Percentiles rank a stretch among this genome's conserved stretches.
phyloP scores from a whole-genome alignment of 2,888 invertebrate genomes.

The Ormyrus rosae region DNA sequence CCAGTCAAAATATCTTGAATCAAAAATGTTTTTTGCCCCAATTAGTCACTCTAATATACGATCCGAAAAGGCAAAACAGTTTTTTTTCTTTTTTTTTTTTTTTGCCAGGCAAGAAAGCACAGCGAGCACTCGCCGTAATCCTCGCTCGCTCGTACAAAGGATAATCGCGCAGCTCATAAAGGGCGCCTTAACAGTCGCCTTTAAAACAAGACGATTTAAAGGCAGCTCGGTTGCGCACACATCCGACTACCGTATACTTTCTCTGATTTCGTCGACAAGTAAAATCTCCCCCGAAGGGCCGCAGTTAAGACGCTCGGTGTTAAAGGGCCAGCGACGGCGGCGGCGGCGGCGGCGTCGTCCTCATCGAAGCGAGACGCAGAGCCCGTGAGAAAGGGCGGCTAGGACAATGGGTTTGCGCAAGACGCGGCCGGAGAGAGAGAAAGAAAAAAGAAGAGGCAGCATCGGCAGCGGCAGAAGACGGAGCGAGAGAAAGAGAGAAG shows the following conservation, averaged over 20 bases:
- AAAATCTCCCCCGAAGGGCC: constrained; percentile 60
- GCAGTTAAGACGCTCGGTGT: constrained; percentile 58
- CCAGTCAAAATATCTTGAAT: too few species aligned
- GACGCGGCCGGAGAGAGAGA: not conserved
- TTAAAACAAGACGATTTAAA: not conserved
- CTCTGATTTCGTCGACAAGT: constrained; percentile 51
- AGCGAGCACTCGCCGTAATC: not conserved
- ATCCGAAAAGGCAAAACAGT: too few species aligned
- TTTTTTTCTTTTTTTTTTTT: too few species aligned
- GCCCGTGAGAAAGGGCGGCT: constrained; percentile 57
- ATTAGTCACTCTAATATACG: too few species aligned
- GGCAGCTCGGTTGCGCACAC: not conserved
- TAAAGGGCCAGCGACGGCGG: constrained; percentile 69
- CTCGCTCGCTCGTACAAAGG: not conserved
- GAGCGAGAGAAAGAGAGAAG: not conserved
- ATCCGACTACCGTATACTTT: constrained; percentile 6
- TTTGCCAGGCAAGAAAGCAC: too few species aligned
- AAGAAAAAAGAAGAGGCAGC: not conserved
- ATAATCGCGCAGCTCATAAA: not conserved
- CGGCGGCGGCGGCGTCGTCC: constrained; percentile 62
- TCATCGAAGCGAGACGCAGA: constrained; percentile 33
- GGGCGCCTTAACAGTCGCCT: not conserved
- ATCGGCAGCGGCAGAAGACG: constrained; percentile 3
- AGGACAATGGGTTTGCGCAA: not conserved
- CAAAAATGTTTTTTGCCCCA: too few species aligned